phyloP scores from a whole-genome alignment of 2,888 invertebrate species.

The Plebejus argus region DNA sequence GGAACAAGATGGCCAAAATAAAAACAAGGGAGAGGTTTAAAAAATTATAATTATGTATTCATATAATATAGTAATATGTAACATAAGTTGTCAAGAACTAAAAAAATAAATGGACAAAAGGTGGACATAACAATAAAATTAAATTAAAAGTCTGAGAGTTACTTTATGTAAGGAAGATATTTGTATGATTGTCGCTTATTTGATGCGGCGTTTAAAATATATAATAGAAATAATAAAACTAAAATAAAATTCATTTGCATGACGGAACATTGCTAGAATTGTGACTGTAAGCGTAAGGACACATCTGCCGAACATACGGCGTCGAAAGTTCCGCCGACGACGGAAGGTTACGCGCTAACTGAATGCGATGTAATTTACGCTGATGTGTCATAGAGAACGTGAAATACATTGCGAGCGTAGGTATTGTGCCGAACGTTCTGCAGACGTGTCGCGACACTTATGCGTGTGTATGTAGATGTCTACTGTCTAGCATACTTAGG shows the following conservation, averaged over 20 bases:
- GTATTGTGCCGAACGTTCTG: too few relatives aligned
- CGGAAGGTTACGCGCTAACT: too few relatives aligned
- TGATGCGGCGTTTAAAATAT: background rate
- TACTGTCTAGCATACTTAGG: slow-evolving; percentile 57
- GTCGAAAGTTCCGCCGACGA: too few relatives aligned
- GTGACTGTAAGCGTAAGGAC: background rate
- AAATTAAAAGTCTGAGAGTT: background rate
- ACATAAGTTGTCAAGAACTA: background rate
- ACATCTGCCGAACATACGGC: too few relatives aligned
- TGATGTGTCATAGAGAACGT: too few relatives aligned
- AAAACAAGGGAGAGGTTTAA: background rate
- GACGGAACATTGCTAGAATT: background rate
- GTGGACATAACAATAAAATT: background rate
- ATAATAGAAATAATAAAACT: background rate
- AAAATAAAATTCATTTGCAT: background rate
- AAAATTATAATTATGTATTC: slow-evolving; percentile 13
- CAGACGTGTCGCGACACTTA: too few relatives aligned
- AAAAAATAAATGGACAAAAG: background rate
- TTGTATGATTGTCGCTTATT: background rate
- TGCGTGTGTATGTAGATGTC: background rate
- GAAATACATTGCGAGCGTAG: too few relatives aligned
- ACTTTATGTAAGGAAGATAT: background rate
- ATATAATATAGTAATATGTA: background rate
- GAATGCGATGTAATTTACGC: too few relatives aligned
- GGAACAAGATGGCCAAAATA: slow-evolving; percentile 5